These are phyloP conservation scores for Anastrepha ludens DNA, from an alignment of 1,140 invertebrate genomes.

Conservation along the genomic window DNA sequence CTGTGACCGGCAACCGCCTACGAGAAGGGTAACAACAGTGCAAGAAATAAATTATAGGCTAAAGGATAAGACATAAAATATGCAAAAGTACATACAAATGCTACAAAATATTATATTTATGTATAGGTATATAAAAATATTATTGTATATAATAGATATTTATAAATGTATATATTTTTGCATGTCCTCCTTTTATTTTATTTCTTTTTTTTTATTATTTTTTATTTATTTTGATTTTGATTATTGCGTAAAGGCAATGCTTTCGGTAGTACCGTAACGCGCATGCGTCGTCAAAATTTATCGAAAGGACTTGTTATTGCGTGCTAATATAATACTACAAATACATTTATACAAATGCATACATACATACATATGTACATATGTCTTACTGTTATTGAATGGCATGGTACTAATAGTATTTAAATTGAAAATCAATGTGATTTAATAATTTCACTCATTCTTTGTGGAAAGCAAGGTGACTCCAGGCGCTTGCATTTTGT, in stretches of 20 bases:
- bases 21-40: background rate
- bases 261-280: background rate
- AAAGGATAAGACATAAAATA: constrained; percentile 11
- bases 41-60: constrained; percentile 18
- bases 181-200: too few relatives aligned
- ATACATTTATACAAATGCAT: background rate
- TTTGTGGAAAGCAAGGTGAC: too few relatives aligned
- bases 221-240: background rate
- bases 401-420: background rate
- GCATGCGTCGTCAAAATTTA: background rate
- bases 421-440: constrained; percentile 1
- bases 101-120: background rate
- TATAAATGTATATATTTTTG: too few relatives aligned
- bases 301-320: constrained; percentile 3
- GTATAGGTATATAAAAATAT: too few relatives aligned
- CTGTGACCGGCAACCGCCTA: background rate
- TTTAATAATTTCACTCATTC: background rate
- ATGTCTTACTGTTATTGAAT: background rate
- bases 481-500: too few relatives aligned
- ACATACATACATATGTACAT: background rate
- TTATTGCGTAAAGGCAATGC: background rate
- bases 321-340: background rate
- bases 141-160: too few relatives aligned
- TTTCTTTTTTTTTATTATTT: background rate
- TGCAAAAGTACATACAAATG: background rate